A percentile compares a stretch with the other conserved stretches of the same genome.
Evolutionary conservation across 2,113 vertebrate genomes (phyloP).

Genomic region (Hipposideros armiger): DNA sequence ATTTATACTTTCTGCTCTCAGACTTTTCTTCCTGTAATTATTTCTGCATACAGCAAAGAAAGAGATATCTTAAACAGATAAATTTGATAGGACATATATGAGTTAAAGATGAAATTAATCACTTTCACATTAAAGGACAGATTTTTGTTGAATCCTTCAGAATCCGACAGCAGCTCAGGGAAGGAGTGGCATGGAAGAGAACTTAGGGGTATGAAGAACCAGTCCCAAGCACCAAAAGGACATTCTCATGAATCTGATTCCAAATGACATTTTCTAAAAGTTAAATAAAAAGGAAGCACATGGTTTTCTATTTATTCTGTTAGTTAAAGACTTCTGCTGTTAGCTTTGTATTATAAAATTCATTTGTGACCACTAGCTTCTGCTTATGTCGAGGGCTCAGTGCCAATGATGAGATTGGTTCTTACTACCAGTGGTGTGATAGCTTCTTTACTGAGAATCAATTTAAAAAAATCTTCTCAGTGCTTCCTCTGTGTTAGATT

Average conservation of each 20-base stretch:
- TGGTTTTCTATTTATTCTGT: slow-evolving; percentile 58
- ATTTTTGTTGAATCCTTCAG: slow-evolving; percentile 35
- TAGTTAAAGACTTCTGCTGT: slow-evolving; percentile 39
- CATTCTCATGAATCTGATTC: slow-evolving; percentile 44
- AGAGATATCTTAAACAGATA: slow-evolving; percentile 24
- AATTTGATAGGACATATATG: neutral
- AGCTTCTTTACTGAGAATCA: slow-evolving; percentile 18
- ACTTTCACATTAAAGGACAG: slow-evolving; percentile 7
- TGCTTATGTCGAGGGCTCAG: neutral
- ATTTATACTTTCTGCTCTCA: neutral
- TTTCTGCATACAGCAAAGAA: slow-evolving; percentile 19
- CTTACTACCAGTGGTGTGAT: neutral
- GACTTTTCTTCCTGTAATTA: neutral
- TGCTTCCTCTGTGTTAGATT: neutral
- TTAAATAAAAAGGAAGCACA: slow-evolving; percentile 44
- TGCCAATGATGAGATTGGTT: neutral
- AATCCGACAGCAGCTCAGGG: slow-evolving; percentile 45
- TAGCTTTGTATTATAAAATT: slow-evolving; percentile 7
- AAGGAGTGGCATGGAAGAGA: slow-evolving; percentile 36
- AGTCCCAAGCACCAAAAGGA: slow-evolving; percentile 49
- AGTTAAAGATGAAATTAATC: slow-evolving; percentile 35
- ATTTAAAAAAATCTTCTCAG: neutral
- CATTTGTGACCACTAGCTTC: slow-evolving; percentile 31
- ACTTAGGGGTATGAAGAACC: slow-evolving; percentile 40
- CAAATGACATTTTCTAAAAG: slow-evolving; percentile 62